Evolutionary conservation across 2,113 vertebrate species (phyloP), one percentile per base, ranked within the genome.

Genomic region (Rissa tridactyla): DNA sequence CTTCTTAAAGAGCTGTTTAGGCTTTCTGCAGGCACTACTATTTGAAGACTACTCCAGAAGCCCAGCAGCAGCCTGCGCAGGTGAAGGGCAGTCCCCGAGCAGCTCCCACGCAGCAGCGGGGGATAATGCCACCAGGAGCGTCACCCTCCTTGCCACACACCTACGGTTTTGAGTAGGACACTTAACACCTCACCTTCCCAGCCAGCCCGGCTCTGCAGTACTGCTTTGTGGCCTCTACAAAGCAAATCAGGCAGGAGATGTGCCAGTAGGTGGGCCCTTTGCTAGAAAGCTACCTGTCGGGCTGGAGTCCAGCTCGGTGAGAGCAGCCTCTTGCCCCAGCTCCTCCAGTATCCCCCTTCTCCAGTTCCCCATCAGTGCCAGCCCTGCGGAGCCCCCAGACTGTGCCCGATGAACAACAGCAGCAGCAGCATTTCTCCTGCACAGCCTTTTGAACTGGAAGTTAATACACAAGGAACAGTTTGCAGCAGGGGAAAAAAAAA

Each of bases 141-240:
- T 7, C n/a, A 14, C 40, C 10, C 20, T n/a, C 36, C 61, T 30
- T 11, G 47, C 13, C 2, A 34, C 34, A 22, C 12, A 32, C 38
- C 27, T n/a, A 22, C 7, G 0, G 4, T 1, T 57, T 5, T 5
- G 44, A 20, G 22, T 14, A 3, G 29, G 38, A 15, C 25, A 7
- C 26, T 5, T 10, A 9, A 21, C 40, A 29, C 34, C 44, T 6
- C 36, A 0, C 17, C 66, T 7, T 4, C 82, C 25, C 52, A 8
- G 52, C 8, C 30, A 2, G 66, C 4, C 51, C 46, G 6, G 8
- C 42, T 7, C 60, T 6, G 68, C 58, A 9, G 10, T 2, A 3
- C 44, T 20, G 30, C 18, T 18, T 57, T 12, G 5, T 2, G 52
- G 61, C 22, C 38, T 27, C 66, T 30, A 30, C 58, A 65, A 22